These are phyloP conservation scores for Drosophila pseudotalamancana DNA, from an alignment of 2,888 invertebrate genomes.

Conservation along the genomic window DNA sequence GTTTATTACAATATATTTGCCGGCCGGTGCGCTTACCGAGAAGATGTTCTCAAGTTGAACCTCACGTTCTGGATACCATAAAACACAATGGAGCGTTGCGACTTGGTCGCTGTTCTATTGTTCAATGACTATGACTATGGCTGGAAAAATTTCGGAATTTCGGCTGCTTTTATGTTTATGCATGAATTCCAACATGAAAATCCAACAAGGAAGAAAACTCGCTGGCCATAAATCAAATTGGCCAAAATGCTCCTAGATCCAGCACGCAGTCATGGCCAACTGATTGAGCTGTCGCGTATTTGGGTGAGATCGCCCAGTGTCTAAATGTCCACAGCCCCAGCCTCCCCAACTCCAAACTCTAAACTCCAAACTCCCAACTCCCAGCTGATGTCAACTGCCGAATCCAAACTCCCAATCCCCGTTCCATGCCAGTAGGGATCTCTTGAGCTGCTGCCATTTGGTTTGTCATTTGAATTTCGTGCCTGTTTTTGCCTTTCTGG, in stretches of 20 bases:
- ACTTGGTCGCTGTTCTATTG: conserved; percentile 60
- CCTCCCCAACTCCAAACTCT: background rate
- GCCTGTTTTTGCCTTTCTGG: conserved; percentile 49
- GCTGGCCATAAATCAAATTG: conserved; percentile 69
- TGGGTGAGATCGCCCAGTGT: conserved; percentile 71
- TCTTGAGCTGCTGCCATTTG: conserved; percentile 43
- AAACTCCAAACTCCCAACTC: too few relatives aligned
- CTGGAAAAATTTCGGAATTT: conserved; percentile 61
- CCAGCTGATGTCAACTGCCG: too few relatives aligned
- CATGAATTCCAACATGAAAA: conserved; percentile 74
- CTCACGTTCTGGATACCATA: conserved; percentile 67
- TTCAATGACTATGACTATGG: conserved; percentile 58
- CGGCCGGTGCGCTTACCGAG: conserved; percentile 11
- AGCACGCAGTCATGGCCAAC: conserved; percentile 72
- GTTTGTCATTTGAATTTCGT: conserved; percentile 64
- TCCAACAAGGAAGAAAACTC: conserved; percentile 66
- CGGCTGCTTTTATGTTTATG: conserved; percentile 74
- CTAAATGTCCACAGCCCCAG: conserved; percentile 39
- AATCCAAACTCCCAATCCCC: background rate
- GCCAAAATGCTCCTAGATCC: conserved; percentile 37
- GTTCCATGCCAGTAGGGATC: conserved; percentile 4
- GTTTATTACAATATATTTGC: conserved; percentile 29
- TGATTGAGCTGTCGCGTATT: conserved; percentile 76
- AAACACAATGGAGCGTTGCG: conserved; percentile 70
- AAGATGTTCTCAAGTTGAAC: conserved; percentile 58